These are phyloP conservation scores for Myotis davidii DNA, from an alignment of 2,113 vertebrate genomes.

Conservation along the genomic window DNA sequence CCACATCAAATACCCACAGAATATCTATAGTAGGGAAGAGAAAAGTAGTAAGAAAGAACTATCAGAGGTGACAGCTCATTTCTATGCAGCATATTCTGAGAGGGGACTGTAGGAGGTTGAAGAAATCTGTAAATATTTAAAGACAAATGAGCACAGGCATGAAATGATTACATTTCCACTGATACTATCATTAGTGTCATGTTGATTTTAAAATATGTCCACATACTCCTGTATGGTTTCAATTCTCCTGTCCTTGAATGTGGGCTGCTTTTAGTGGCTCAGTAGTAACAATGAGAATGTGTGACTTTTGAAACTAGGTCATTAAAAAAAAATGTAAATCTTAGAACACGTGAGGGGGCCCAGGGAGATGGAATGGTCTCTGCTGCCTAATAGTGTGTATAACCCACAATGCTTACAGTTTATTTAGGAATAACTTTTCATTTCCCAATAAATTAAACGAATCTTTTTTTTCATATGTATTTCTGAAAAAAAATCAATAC, in stretches of 20 bases:
- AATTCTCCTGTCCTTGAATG: too few species aligned
- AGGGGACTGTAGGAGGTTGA: neutral
- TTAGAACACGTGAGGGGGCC: neutral
- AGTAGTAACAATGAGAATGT: too few species aligned
- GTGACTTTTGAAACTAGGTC: too few species aligned
- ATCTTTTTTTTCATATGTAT: neutral
- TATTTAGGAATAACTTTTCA: neutral
- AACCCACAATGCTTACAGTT: neutral
- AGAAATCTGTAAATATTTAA: neutral
- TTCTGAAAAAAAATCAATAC: constrained; percentile 23
- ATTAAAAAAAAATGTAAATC: neutral
- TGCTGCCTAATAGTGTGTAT: neutral
- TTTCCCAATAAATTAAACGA: neutral
- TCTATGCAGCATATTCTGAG: neutral
- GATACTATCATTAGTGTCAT: too few species aligned
- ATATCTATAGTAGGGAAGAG: neutral
- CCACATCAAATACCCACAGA: constrained; percentile 14
- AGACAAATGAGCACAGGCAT: neutral
- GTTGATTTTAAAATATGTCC: too few species aligned
- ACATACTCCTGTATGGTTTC: too few species aligned
- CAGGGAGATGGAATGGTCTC: neutral
- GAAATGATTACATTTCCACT: neutral
- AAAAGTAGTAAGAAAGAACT: neutral
- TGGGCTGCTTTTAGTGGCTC: too few species aligned
- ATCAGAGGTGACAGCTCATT: neutral